A percentile compares a stretch with the other conserved stretches of the same genome.
Evolutionary conservation across 2,888 invertebrate species (phyloP).

Genomic region (Temnothorax unifasciatus): DNA sequence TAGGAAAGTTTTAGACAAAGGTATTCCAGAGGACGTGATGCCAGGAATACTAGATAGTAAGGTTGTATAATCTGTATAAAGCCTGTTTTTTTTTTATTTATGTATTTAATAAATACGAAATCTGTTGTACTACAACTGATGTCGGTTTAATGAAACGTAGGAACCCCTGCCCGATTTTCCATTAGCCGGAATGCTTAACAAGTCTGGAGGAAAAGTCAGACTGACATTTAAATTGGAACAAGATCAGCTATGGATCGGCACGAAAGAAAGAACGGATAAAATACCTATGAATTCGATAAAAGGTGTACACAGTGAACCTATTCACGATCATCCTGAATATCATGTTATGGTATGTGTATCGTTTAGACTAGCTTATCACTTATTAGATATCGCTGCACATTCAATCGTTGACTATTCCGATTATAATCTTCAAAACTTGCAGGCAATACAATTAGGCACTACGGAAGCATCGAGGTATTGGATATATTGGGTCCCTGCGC

Average conservation of each 20-base stretch:
- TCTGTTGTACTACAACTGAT: background rate
- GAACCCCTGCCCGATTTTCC: constrained; percentile 94
- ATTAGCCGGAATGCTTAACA: constrained; percentile 96
- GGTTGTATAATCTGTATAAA: constrained; percentile 85
- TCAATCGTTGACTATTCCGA: constrained; percentile 13
- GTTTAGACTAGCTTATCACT: background rate
- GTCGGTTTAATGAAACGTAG: constrained; percentile 83
- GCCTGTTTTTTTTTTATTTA: background rate
- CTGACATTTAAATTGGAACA: constrained; percentile 96
- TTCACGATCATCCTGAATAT: constrained; percentile 96
- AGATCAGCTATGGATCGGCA: constrained; percentile 97
- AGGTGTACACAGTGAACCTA: constrained; percentile 92
- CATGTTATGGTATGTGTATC: constrained; percentile 93
- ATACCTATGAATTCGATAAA: constrained; percentile 96
- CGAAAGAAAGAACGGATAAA: constrained; percentile 97
- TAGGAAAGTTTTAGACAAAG: constrained; percentile 95
- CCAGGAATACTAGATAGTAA: constrained; percentile 93
- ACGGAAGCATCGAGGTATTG: constrained; percentile 97
- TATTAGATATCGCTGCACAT: constrained; percentile 9
- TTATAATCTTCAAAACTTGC: constrained; percentile 63
- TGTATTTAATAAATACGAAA: background rate
- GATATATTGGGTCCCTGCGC: constrained; percentile 98
- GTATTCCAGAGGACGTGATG: constrained; percentile 95
- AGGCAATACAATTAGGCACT: constrained; percentile 96
- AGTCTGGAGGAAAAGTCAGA: constrained; percentile 95